These are phyloP conservation scores for Carollia perspicillata DNA, from an alignment of 2,113 vertebrate genomes.

Conservation along the genomic window DNA sequence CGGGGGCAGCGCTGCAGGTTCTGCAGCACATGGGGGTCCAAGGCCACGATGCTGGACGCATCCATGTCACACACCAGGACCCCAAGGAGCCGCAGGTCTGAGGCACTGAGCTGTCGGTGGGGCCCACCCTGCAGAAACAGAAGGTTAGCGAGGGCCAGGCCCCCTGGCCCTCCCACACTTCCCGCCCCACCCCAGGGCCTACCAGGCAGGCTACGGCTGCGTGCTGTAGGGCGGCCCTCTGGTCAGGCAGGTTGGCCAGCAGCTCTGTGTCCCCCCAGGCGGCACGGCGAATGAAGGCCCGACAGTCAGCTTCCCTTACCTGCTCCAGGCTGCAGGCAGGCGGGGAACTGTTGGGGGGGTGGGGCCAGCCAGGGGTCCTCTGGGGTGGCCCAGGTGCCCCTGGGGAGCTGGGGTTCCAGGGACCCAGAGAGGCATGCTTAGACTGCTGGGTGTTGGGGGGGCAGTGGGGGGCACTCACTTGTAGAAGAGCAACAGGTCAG, in stretches of 20 bases:
- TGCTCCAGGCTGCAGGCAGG: conserved; percentile 43
- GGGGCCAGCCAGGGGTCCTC: background rate
- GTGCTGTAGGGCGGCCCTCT: conserved; percentile 47
- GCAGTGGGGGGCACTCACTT: conserved; percentile 66
- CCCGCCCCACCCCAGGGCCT: background rate
- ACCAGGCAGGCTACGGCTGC: conserved; percentile 76
- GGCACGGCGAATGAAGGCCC: conserved; percentile 58
- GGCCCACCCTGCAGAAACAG: conserved; percentile 50
- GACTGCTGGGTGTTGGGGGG: rapidly evolving
- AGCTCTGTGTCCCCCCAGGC: conserved; percentile 70
- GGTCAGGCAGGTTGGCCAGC: conserved; percentile 72
- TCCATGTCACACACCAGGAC: conserved; percentile 77
- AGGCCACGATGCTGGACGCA: background rate
- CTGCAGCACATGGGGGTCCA: conserved; percentile 43
- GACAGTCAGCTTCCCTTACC: conserved; percentile 40
- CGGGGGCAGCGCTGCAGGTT: conserved; percentile 73
- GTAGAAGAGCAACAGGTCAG: conserved; percentile 77
- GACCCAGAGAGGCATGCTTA: background rate
- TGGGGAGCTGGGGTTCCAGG: background rate
- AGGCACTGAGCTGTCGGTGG: background rate
- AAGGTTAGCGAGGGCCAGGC: background rate
- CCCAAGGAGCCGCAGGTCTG: conserved; percentile 68
- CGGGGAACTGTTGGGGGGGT: rapidly evolving
- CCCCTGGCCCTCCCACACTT: rapidly evolving
- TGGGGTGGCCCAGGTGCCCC: background rate